Percentiles rank a stretch among this genome's conserved stretches.
Conservation (phyloP, 1,140 invertebrate genomes). For the Matsumurasca onukii region DNA sequence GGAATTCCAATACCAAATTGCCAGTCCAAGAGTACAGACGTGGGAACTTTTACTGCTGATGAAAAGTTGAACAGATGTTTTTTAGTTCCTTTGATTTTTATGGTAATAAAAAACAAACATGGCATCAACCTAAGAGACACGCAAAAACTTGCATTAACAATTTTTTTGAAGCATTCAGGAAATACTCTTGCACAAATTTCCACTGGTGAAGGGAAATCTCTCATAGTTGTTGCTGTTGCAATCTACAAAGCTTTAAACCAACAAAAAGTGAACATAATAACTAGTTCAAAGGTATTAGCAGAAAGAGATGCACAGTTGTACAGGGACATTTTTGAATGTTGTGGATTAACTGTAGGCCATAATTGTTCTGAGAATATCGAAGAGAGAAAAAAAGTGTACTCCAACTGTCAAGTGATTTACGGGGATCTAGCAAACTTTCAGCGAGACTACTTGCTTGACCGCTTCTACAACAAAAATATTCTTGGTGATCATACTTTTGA, state of each 20-base stretch:
- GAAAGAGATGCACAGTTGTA: constrained; percentile 9
- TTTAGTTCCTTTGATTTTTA: not conserved
- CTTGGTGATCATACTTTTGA: constrained; percentile 40
- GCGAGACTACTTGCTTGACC: constrained; percentile 44
- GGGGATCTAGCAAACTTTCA: constrained; percentile 46
- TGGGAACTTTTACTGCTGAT: not conserved
- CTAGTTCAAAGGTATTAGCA: not conserved
- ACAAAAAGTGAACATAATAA: not conserved
- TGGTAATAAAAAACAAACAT: not conserved
- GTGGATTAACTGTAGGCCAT: constrained; percentile 41
- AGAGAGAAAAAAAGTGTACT: constrained; percentile 38
- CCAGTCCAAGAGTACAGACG: not conserved
- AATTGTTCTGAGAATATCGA: constrained; percentile 41
- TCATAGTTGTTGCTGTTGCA: constrained; percentile 3
- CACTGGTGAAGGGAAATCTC: constrained; percentile 24
- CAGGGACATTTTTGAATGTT: constrained; percentile 41
- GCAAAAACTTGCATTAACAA: not conserved
- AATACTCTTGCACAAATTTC: constrained; percentile 15
- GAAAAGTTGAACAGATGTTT: not conserved
- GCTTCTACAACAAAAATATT: constrained; percentile 42
- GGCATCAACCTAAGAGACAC: not conserved
- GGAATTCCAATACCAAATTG: not conserved
- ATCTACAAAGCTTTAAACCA: not conserved
- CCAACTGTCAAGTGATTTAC: constrained; percentile 42
- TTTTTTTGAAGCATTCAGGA: not conserved